Evolutionary conservation across 2,888 invertebrate genomes (phyloP).

Genomic region (Chironomus riparius): DNA sequence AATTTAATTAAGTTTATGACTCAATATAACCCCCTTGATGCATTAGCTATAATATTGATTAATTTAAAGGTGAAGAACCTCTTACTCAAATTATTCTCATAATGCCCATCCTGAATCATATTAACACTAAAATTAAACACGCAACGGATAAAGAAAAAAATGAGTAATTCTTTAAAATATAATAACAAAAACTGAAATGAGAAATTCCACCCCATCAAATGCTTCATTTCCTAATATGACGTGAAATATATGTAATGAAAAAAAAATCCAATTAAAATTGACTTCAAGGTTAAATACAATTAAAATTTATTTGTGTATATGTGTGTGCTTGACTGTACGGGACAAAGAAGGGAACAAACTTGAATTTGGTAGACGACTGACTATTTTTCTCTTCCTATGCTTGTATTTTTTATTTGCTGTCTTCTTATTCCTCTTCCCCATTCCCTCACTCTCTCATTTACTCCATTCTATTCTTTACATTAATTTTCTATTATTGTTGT

Average conservation of each 20-base stretch:
- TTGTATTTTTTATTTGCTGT: slow-evolving; percentile 8
- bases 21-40: too few relatives aligned
- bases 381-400: background rate
- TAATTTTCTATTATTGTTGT: background rate
- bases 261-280: background rate
- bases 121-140: too few relatives aligned
- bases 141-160: too few relatives aligned
- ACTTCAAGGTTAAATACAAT: slow-evolving; percentile 4
- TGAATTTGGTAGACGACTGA: slow-evolving; percentile 18
- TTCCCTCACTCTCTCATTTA: background rate
- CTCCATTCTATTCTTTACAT: background rate
- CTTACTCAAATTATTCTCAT: too few relatives aligned
- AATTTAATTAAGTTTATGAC: too few relatives aligned
- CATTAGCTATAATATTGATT: too few relatives aligned
- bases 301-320: background rate
- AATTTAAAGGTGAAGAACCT: too few relatives aligned
- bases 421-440: background rate
- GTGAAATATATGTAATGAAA: background rate
- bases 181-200: background rate
- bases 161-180: too few relatives aligned
- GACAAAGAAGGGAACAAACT: background rate
- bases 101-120: too few relatives aligned
- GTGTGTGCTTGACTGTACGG: background rate
- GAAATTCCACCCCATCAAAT: background rate
- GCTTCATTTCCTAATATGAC: background rate